Base-by-base conservation (phyloP, 2,888 invertebrate species). In the Bombylius discolor region DNA sequence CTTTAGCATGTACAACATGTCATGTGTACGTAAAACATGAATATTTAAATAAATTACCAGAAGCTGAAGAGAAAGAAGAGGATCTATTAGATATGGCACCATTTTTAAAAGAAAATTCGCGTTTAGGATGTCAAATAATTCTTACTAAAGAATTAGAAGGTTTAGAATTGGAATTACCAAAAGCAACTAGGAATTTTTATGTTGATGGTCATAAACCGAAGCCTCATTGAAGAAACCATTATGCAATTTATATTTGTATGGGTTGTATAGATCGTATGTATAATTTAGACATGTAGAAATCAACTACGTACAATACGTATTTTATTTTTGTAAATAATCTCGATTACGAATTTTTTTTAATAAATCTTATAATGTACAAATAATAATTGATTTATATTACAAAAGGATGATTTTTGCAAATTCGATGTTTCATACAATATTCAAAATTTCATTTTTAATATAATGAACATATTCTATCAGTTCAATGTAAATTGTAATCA, bases 71-170 rank as follows among this genome's bases (percentile, higher is more conserved):
- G 69, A 89, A 90, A 65, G 99, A 99, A 72, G 98, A 99, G 65
- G 99, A 99, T 75, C 78, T 99, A 65, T 75, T 99, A 63, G 98
- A 98, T 73, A 85, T 96, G 84, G 99, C 99, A 1, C 94, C 96
- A 12, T 94, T 94, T 76, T 78, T 98, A 47, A 90, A 88, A 71
- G 89, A 93, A 75, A 97, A 95, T 70, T 99, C 98, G 54, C 81
- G 98, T 72, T 78, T 99, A 72, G 89, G 93, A 55, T 96, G 96
- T 77, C 96, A 97, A 80, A 92, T 97, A 66, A 79, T 84, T 58
- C 76, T 96, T 51, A 87, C 81, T 2, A 93, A 92, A 76, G 89
- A 92, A 51, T 70, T 95, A 64, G 89, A 96, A 60, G 96, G 95
- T 1, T 79, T 96, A 57, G 85, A 85, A 70, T 69, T 96, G 36